Conservation (phyloP, 2,113 vertebrate species). For the Lanius ludovicianus region DNA sequence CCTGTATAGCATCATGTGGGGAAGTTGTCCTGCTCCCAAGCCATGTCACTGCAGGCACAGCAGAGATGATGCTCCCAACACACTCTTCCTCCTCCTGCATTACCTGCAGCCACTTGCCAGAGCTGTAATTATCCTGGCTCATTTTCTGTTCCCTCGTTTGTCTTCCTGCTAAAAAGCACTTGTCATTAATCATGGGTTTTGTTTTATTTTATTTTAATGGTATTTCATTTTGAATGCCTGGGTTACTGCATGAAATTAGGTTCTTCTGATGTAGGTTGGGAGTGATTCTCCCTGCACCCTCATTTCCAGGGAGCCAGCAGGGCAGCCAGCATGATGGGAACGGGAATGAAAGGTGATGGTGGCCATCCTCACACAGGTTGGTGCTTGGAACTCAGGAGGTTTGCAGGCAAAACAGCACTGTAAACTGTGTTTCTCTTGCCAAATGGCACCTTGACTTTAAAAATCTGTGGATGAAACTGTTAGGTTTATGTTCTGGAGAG, state of each 20-base stretch:
- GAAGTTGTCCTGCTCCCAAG: not conserved
- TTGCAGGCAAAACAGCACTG: not conserved
- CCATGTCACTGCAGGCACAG: not conserved
- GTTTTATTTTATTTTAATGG: constrained; percentile 24
- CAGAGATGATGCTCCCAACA: not conserved
- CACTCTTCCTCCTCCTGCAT: not conserved
- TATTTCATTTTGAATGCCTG: constrained; percentile 1
- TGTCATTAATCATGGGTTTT: constrained; percentile 3
- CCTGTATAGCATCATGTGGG: not conserved
- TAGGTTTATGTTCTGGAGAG: not conserved
- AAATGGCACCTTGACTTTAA: not conserved
- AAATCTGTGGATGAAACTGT: not conserved
- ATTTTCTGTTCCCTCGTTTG: constrained; percentile 38
- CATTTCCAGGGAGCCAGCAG: not conserved
- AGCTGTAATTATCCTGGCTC: constrained; percentile 47
- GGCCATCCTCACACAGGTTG: not conserved
- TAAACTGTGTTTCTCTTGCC: not conserved
- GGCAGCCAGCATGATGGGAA: not conserved
- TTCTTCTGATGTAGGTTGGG: not conserved
- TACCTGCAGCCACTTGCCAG: constrained; percentile 28
- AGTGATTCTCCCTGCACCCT: accelerated
- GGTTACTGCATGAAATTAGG: not conserved
- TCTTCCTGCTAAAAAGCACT: constrained; percentile 31
- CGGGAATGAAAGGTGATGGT: not conserved
- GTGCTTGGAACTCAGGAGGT: not conserved